Evolutionary conservation across 2,888 invertebrate genomes (phyloP).

Genomic region (Salpingus planirostris): DNA sequence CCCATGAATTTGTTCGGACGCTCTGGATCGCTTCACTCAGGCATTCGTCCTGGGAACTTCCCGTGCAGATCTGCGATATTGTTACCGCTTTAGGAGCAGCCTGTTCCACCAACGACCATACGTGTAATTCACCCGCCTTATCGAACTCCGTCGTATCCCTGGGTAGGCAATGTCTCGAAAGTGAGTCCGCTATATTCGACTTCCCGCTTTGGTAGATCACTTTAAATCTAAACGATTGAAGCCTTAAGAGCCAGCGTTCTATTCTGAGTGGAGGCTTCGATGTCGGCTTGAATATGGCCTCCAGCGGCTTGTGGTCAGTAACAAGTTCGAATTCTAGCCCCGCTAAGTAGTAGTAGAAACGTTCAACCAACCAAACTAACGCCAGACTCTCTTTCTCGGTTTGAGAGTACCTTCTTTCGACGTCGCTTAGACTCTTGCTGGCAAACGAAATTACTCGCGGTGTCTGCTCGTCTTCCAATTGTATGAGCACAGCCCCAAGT

Average conservation of each 20-base stretch:
- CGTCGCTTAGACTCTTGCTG: neutral
- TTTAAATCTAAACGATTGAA: neutral
- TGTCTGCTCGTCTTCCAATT: neutral
- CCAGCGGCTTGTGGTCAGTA: constrained; percentile 1
- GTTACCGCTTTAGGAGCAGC: neutral
- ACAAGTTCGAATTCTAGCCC: neutral
- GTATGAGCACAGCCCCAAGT: neutral
- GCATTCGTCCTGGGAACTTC: neutral
- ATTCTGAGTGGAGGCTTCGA: neutral
- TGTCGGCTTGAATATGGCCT: neutral
- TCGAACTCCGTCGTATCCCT: neutral
- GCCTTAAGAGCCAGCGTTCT: neutral
- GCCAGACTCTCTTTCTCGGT: constrained; percentile 1
- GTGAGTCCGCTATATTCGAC: neutral
- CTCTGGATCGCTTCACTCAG: neutral
- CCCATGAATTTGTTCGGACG: neutral
- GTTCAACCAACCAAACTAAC: neutral
- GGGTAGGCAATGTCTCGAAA: neutral
- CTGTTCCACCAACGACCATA: neutral
- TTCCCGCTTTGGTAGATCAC: neutral
- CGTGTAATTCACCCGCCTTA: neutral
- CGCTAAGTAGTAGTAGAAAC: neutral
- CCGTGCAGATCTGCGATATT: neutral
- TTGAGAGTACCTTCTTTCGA: neutral
- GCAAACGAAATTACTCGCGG: neutral